These are phyloP conservation scores for Mus pahari DNA, from an alignment of 2,113 vertebrate genomes.

Conservation along the genomic window DNA sequence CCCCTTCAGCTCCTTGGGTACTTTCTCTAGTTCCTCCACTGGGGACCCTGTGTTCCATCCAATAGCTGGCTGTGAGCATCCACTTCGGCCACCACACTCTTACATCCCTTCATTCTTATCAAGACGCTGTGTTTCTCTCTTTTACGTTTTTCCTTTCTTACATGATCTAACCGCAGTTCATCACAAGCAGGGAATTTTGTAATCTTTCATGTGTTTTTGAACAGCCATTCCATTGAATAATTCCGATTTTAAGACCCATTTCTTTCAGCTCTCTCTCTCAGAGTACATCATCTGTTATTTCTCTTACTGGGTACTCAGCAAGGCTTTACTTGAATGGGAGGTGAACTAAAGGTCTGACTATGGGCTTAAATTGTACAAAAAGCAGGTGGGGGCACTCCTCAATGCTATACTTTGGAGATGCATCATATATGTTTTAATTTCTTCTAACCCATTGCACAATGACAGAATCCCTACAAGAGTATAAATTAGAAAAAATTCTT, in stretches of 20 bases:
- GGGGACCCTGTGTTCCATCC: too few relatives aligned
- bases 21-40: too few relatives aligned
- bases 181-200: neutral
- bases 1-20: too few relatives aligned
- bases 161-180: neutral
- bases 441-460: neutral
- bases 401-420: neutral
- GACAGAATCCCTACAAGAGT: neutral
- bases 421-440: neutral
- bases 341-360: neutral
- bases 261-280: neutral
- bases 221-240: neutral
- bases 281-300: neutral
- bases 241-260: neutral
- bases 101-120: neutral
- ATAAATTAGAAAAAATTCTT: neutral
- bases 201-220: constrained; percentile 1
- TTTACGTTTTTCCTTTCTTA: neutral
- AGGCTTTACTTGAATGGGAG: neutral
- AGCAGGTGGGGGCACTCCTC: neutral
- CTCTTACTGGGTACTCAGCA: neutral
- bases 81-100: too few relatives aligned
- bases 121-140: neutral
- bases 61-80: too few relatives aligned
- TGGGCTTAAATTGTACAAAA: neutral